phyloP scores from a whole-genome alignment of 2,797 vertebrate species.

The Hypotaenidia okinawae region DNA sequence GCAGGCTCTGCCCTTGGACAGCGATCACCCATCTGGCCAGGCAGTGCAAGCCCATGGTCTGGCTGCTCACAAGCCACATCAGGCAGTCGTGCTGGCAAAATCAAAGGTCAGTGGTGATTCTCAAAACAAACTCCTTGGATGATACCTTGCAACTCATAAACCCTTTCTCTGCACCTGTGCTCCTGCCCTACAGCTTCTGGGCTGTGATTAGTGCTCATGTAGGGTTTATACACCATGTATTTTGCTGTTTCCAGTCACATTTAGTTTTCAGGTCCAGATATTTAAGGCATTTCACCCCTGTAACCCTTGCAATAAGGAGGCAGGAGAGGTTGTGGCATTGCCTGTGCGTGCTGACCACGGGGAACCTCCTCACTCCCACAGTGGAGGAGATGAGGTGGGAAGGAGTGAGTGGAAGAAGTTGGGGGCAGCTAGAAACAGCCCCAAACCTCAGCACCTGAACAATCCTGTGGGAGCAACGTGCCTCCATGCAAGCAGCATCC shows the following conservation, averaged over 20 bases:
- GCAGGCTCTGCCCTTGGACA: neutral
- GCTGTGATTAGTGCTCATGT: neutral
- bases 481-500: no score
- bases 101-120: neutral
- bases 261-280: neutral
- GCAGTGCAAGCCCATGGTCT: accelerated
- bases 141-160: neutral
- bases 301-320: neutral
- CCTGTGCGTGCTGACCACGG: neutral
- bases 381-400: neutral
- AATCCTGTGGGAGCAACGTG: neutral
- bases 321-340: neutral
- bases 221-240: neutral
- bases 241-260: neutral
- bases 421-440: neutral
- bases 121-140: neutral
- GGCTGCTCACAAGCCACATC: neutral
- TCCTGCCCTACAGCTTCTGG: neutral
- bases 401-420: neutral
- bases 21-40: neutral
- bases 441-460: neutral
- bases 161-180: neutral
- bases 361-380: no score
- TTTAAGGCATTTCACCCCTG: neutral
- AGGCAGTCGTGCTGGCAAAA: neutral